Conservation (phyloP, 2,113 vertebrate genomes). For the Nycticorax nycticorax region DNA sequence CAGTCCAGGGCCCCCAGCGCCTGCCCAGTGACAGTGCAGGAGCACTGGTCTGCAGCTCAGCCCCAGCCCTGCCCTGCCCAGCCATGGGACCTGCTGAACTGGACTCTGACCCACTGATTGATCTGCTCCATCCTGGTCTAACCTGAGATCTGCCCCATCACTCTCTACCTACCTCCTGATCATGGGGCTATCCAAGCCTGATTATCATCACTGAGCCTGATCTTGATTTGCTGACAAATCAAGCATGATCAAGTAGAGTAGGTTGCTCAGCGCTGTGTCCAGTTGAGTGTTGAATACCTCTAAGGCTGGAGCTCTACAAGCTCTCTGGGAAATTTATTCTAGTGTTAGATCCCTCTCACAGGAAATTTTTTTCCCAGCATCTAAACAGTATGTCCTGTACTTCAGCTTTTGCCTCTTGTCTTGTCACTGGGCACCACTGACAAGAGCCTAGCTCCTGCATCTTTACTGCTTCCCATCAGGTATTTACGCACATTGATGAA, state of each 20-base stretch:
- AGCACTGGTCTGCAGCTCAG: neutral
- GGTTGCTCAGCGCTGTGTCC: neutral
- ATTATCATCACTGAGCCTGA: neutral
- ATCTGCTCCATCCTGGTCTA: neutral
- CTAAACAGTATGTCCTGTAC: neutral
- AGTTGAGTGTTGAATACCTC: neutral
- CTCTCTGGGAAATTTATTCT: neutral
- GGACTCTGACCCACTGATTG: neutral
- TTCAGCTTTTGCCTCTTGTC: neutral
- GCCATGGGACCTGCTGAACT: neutral
- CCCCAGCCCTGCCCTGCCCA: too few relatives aligned
- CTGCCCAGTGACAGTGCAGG: fast-evolving
- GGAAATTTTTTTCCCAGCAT: neutral
- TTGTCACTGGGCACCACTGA: neutral
- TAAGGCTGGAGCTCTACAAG: neutral
- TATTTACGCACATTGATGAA: neutral
- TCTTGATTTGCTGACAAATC: neutral
- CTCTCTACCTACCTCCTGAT: neutral
- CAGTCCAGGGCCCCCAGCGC: neutral
- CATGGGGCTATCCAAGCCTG: neutral
- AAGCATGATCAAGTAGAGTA: neutral
- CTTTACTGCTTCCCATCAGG: neutral
- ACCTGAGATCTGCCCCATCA: fast-evolving
- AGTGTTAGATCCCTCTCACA: neutral
- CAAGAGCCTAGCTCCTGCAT: neutral